Percentiles rank a stretch among this genome's conserved stretches.
Evolutionary conservation across 2,113 vertebrate species (phyloP).

Genomic region (Oreotrochilus melanogaster): DNA sequence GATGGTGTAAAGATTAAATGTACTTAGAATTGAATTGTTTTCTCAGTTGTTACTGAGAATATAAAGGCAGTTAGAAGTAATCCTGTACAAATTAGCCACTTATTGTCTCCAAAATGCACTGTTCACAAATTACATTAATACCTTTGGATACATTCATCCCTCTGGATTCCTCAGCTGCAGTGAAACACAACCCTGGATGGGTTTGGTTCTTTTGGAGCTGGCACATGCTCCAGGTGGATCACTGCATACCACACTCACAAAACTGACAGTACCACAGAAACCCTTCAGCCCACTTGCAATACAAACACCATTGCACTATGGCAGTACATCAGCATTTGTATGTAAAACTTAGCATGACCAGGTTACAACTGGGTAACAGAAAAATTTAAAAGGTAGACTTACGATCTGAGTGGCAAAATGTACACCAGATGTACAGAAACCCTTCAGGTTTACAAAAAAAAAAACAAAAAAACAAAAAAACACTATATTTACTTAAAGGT

Average conservation of each 20-base stretch:
- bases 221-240: not conserved
- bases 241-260: not conserved
- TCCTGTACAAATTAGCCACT: not conserved
- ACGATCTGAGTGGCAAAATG: not conserved
- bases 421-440: not conserved
- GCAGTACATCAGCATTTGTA: not conserved
- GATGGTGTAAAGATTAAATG: fast-evolving
- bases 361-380: fast-evolving
- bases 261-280: not conserved
- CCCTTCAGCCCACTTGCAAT: not conserved
- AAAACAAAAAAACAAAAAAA: no score
- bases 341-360: not conserved
- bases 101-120: not conserved
- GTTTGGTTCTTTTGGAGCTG: not conserved
- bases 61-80: not conserved
- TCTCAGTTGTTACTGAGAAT: not conserved
- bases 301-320: not conserved
- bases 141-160: not conserved
- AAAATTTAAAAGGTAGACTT: not conserved
- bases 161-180: not conserved
- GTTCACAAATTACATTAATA: not conserved
- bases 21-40: not conserved
- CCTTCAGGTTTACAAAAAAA: not conserved
- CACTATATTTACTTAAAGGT: not conserved
- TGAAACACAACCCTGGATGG: not conserved